Conservation (phyloP, 2,888 invertebrate species). For the Drosophila fulvimacula region DNA sequence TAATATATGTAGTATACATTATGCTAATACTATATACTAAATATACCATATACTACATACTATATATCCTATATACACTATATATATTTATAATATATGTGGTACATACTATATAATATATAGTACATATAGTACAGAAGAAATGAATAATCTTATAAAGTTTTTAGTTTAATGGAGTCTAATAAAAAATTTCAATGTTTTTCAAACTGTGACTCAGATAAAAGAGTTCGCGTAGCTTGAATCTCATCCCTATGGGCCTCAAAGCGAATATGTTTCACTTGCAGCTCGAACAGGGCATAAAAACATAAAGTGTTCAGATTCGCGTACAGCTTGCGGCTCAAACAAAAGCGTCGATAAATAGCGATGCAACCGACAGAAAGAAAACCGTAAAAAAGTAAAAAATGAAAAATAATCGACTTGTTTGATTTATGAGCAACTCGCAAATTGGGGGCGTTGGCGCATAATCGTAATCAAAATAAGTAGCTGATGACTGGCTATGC, state of each 20-base stretch:
- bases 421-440: constrained; percentile 52
- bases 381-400: neutral
- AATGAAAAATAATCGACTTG: constrained; percentile 42
- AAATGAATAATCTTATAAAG: neutral
- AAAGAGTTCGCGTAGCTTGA: neutral
- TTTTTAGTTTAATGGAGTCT: neutral
- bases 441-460: constrained; percentile 6
- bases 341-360: constrained; percentile 41
- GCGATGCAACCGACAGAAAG: neutral
- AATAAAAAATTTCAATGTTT: neutral
- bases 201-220: neutral
- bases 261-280: neutral
- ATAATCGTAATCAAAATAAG: constrained; percentile 76
- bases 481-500: constrained; percentile 40
- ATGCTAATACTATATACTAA: too few species aligned
- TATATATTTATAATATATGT: too few species aligned
- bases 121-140: too few species aligned
- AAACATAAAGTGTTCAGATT: constrained; percentile 2
- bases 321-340: constrained; percentile 13
- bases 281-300: neutral
- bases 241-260: neutral
- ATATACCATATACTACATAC: too few species aligned
- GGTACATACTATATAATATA: too few species aligned
- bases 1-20: too few species aligned
- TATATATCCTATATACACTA: too few species aligned